phyloP scores from a whole-genome alignment of 2,888 invertebrate genomes.

The Coenonympha glycerion region DNA sequence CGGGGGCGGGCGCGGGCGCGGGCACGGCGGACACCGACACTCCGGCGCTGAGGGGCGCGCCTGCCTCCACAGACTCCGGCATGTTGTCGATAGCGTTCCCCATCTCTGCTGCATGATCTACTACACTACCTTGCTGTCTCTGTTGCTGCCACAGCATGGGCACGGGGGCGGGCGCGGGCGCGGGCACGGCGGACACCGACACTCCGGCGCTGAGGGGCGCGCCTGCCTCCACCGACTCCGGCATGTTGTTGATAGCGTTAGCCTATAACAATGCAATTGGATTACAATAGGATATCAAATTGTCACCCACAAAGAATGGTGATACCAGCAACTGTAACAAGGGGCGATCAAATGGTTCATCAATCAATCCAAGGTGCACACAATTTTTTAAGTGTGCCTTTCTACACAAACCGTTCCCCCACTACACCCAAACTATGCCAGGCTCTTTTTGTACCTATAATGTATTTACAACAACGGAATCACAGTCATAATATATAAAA shows the following conservation, averaged over 20 bases:
- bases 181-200: constrained; percentile 33
- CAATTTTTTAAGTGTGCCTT: too few species aligned
- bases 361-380: too few species aligned
- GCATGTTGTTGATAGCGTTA: constrained; percentile 28
- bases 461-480: too few species aligned
- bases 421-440: too few species aligned
- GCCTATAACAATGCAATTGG: constrained; percentile 22
- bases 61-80: constrained; percentile 27
- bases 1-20: constrained; percentile 51
- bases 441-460: too few species aligned
- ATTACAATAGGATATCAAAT: not conserved
- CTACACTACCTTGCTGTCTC: constrained; percentile 59
- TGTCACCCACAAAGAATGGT: too few species aligned
- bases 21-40: constrained; percentile 33
- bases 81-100: too few species aligned
- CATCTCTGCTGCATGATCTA: too few species aligned
- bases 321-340: too few species aligned
- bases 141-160: constrained; percentile 68
- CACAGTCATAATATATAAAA: too few species aligned
- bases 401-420: too few species aligned
- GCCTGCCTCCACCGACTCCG: constrained; percentile 28
- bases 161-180: constrained; percentile 53
- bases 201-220: constrained; percentile 30
- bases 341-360: too few species aligned
- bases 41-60: constrained; percentile 28